Evolutionary conservation across 2,113 vertebrate genomes (phyloP), one percentile per base, ranked within the genome.

Genomic region (Fregetta grallaria): DNA sequence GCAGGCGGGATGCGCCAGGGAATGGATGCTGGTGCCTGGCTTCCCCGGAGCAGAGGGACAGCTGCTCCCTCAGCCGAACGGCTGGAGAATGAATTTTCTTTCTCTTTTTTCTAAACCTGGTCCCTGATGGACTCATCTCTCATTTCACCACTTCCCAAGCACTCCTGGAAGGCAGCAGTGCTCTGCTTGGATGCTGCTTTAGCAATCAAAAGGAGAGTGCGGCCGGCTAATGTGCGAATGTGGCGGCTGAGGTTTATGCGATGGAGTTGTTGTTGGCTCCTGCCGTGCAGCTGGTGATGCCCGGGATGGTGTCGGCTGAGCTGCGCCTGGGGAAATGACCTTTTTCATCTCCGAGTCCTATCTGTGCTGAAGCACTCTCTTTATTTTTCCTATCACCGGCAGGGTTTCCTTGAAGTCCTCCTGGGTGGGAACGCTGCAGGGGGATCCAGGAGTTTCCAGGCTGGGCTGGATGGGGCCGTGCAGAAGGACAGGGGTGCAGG

Each of bases 1-100:
- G 92, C 55, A 29, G 79, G 94, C 2, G 1, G 83, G 94, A 77
- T 87, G 92, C 86, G 94, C 94, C 92, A 92, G 88, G 4, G 34
- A 86, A 36, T 0, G 80, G 80, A 30, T 93, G 74, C 92, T 77
- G 93, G 71, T 66, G 84, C 86, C 62, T 76, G 62, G 55, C 86
- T 86, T 55, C 90, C 70, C 65, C 0, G 2, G 67, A 63, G 79
- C 10, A 0, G 26, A 29, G 94, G 90, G 86, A 93, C 88, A 94
- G 96, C 90, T 86, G 96, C 95, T 96, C 68, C 77, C 73, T 62
- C 50, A 29, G 15, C 12, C 1, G 4, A 58, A 85, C 26, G 88
- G 63, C 55, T 94, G 52, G 8, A 85, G 71, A 89, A 63, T 8
- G 75, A 85, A 15, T 47, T 88, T 80, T 40, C 56, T 36, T 52